These are phyloP conservation scores for Calliphora vomitoria DNA, from an alignment of 2,888 invertebrate genomes.

Conservation along the genomic window DNA sequence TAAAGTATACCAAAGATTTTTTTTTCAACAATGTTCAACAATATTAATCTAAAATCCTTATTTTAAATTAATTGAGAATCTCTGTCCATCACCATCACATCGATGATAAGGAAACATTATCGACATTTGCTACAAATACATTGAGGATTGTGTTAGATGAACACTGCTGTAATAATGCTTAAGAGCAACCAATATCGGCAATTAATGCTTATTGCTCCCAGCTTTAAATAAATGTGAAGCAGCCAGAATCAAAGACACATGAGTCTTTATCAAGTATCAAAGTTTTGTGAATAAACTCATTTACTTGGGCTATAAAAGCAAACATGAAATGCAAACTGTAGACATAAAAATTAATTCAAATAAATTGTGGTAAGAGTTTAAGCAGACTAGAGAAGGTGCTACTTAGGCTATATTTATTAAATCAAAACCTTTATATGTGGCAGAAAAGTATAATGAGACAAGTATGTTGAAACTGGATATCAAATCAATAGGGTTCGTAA, in stretches of 20 bases:
- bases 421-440: too few species aligned
- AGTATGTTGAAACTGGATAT: too few species aligned
- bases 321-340: background rate
- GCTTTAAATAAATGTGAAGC: constrained; percentile 32
- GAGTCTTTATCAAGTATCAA: constrained; percentile 21
- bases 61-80: background rate
- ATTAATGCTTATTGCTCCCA: constrained; percentile 42
- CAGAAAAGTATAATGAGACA: too few species aligned
- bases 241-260: background rate
- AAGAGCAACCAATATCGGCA: constrained; percentile 35
- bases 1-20: too few species aligned
- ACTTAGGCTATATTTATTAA: background rate
- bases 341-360: constrained; percentile 16
- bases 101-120: constrained; percentile 22
- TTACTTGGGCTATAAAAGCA: constrained; percentile 4
- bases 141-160: constrained; percentile 3
- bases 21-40: too few species aligned
- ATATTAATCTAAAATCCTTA: too few species aligned
- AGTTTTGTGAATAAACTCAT: constrained; percentile 1
- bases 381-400: background rate
- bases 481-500: too few species aligned
- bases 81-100: background rate
- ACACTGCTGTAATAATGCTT: constrained; percentile 21
- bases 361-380: background rate
- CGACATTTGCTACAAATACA: constrained; percentile 2